Evolutionary conservation across 2,797 vertebrate genomes (phyloP), one percentile per base, ranked within the genome.

Genomic region (Manis pentadactyla): DNA sequence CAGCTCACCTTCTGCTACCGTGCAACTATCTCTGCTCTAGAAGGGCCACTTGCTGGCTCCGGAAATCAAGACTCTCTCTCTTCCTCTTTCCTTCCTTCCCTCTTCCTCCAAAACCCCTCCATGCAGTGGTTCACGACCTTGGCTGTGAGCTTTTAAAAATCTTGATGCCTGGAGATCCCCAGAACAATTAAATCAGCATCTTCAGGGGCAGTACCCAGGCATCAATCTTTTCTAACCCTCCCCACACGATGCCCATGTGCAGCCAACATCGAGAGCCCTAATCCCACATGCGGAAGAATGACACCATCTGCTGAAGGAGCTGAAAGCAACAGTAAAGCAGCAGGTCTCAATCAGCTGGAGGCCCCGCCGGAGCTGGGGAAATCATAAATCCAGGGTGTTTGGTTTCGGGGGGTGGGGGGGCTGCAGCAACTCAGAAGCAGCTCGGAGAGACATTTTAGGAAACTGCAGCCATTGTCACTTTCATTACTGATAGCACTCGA

Each of bases 241-340:
- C 59, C 55, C 27, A 37, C 1, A 0, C 0, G 2, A 51, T 12
- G 55, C 19, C 64, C 3, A 13, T 13, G 37, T 39, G 23, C 27
- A 89, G 79, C 34, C 79, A 71, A 81, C 0, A 0, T 2, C 7
- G 59, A 82, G 66, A 79, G 77, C n/a, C 64, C 49, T 15, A 49
- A 17, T 49, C 34, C 34, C 25, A 64, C 25, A 69, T 0, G 37
- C 0, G 18, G 12, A 85, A 85, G 85, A 89, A 42, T 11, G 18
- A 59, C 55, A 77, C 85, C 81, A 88, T 75, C 73, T 85, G 77
- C 78, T 68, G 14, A 95, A 95, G 73, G 78, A 25, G 78, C 1
- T 5, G 37, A 64, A 74, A 92, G 59, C 42, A 55, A 29, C 5
- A 4, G 82, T 1, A 73, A 73, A 69, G 25, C 37, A 25, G 74